Evolutionary conservation across 35 echinoderm and acorn worm species (phyloP), one percentile per base, ranked within the genome.

Genomic region (Strongylocentrotus purpuratus): DNA sequence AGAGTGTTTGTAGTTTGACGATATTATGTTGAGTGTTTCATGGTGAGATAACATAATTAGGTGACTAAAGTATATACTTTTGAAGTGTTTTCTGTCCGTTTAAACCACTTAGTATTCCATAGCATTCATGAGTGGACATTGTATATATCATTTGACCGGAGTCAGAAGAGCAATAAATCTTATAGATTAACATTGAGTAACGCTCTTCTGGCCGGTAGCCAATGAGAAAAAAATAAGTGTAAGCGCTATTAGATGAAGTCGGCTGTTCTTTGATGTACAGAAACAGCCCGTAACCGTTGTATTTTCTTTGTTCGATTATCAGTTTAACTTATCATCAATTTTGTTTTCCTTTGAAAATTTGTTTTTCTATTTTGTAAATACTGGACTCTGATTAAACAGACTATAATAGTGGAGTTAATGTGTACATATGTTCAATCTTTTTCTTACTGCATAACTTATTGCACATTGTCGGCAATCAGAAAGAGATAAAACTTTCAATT

Each of bases 301-400:
- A 28, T 78, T 78, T 28, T 78, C 20, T 15, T 78, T 59, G 4
- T 59, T 59, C 11, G 25, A 78, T 78, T 78, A 78, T 78, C 65
- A 78, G 65, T 78, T 78, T 78, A 78, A 78, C 65, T 28, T 78
- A 55, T 55, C 50, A 55, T 10, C 9, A 55, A 55, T 55, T 15
- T 59, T 78, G 15, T 78, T 78, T 78, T 78, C 65, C 28, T 78
- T 28, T n/a, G 28, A n/a, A 78, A 78, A 78, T 28, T 78, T 78
- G 65, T 78, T 78, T 41, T 78, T 78, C 65, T 78, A 78, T 78
- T 78, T 78, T 78, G 65, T 78, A 78, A 78, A 78, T 78, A 78
- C 65, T 22, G 20, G 65, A 18, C 65, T 78, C 20, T 28, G 65
- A 78, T 78, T 78, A 15, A 55, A 14, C 50, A 55, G 50, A 55